Evolutionary conservation across 92 coral and sea anemone genomes (phyloP).

Genomic region (Pocillopora grandis): DNA sequence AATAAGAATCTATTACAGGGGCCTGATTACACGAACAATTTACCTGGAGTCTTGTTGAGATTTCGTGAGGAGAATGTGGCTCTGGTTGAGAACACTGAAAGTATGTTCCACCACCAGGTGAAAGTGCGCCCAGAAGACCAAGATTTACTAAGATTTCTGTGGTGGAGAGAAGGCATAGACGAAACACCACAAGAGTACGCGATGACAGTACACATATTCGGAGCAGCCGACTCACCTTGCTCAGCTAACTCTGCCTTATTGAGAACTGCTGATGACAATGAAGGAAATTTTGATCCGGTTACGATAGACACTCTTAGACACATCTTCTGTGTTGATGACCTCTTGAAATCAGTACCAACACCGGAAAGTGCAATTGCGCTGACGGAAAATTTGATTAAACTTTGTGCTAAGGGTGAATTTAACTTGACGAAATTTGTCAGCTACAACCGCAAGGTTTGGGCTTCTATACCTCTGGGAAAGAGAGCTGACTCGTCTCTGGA

Average conservation of each 20-base stretch:
- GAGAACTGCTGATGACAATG: too few species aligned
- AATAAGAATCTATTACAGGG: slow-evolving; percentile 68
- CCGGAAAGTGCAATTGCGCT: slow-evolving; percentile 19
- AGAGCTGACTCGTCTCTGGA: too few species aligned
- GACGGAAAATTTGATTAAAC: slow-evolving; percentile 37
- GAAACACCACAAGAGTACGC: slow-evolving; percentile 40
- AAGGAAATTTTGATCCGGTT: too few species aligned
- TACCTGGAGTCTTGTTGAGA: slow-evolving; percentile 56
- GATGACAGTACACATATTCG: slow-evolving; percentile 45
- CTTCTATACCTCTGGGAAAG: too few species aligned
- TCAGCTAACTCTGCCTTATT: slow-evolving; percentile 13
- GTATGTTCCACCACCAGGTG: slow-evolving; percentile 55
- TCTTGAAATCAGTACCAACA: slow-evolving; percentile 33
- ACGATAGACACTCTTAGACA: slow-evolving; percentile 11
- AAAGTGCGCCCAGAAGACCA: slow-evolving; percentile 2
- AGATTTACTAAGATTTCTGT: too few species aligned
- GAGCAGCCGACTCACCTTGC: slow-evolving; percentile 59
- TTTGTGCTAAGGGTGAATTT: slow-evolving; percentile 53
- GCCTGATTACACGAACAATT: slow-evolving; percentile 38
- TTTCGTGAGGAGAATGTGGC: slow-evolving; percentile 53
- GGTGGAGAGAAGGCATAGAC: too few species aligned
- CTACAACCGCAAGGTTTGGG: slow-evolving; percentile 6
- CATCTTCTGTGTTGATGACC: slow-evolving; percentile 56
- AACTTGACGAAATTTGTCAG: slow-evolving; percentile 11
- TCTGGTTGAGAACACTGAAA: slow-evolving; percentile 61